Evolutionary conservation across 2,113 vertebrate species (phyloP), one percentile per base, ranked within the genome.

Genomic region (Lathamus discolor): DNA sequence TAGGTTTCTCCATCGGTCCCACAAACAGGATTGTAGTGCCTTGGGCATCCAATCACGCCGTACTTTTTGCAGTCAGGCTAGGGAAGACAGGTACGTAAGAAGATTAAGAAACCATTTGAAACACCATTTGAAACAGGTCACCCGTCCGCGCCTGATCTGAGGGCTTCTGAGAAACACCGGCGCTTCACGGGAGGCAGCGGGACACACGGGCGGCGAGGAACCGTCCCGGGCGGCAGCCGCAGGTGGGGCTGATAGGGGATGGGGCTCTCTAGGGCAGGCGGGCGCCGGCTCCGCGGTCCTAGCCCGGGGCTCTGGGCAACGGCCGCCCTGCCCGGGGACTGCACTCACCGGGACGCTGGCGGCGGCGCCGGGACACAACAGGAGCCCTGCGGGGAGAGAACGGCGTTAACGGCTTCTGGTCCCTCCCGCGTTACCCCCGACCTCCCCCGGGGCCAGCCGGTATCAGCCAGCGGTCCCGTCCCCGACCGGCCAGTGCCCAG

Each of bases 1-100:
- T 98, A 98, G 20, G 97, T 97, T n/a, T 88, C 17, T 75, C 97
- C 97, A 41, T 98, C 93, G 1, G 97, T 98, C 64, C 97, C 97
- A 44, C 97, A 98, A 0, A 98, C 97, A 0, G 97, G 97, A 4
- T 29, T 39, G 88, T 94, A 97, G 73, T 97, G 35, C 83, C 89
- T 95, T 3, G 97, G 83, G 52, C 97, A 98, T 4, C 85, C 70
- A 13, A 76, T 41, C 7, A 88, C 0, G 7, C 29, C 44, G 1
- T 98, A 97, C 3, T 5, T 13, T 37, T 49, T 0, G 9, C 97
- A 98, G n/a, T 77, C 48, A 11, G 97, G 97, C 97, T 98, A 5
- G 22, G 66, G 54, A 67, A 94, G 31, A 94, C 16, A 81, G 17
- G 64, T 9, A 41, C 13, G 10, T 5, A 27, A 72, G 11, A 29